Evolutionary conservation across 2,113 vertebrate genomes (phyloP).

Genomic region (Esox niger): DNA sequence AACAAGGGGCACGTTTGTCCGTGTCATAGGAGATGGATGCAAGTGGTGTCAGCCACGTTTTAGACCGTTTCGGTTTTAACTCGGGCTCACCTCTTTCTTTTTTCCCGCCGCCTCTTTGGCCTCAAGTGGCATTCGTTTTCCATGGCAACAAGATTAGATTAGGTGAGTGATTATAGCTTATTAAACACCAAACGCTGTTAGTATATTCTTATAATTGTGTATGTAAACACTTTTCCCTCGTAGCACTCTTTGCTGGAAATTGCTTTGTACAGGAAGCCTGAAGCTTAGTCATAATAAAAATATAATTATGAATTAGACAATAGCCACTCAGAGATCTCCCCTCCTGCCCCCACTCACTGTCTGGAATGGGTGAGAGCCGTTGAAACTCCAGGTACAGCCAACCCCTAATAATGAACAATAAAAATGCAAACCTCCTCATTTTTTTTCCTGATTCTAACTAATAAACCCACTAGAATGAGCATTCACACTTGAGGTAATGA

Average conservation of each 20-base stretch:
- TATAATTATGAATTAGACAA: slow-evolving; percentile 78
- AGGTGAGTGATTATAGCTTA: slow-evolving; percentile 78
- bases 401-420: slow-evolving; percentile 74
- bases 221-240: slow-evolving; percentile 79
- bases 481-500: slow-evolving; percentile 80
- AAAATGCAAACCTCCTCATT: slow-evolving; percentile 67
- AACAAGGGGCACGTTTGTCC: slow-evolving; percentile 73
- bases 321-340: slow-evolving; percentile 58
- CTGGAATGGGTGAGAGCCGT: slow-evolving; percentile 24
- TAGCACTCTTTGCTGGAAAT: slow-evolving; percentile 72
- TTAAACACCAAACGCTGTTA: slow-evolving; percentile 78
- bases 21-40: slow-evolving; percentile 74
- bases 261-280: slow-evolving; percentile 69
- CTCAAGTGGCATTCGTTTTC: slow-evolving; percentile 81
- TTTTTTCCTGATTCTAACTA: slow-evolving; percentile 76
- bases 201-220: slow-evolving; percentile 81
- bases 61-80: slow-evolving; percentile 45
- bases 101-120: slow-evolving; percentile 75
- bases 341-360: slow-evolving; percentile 9
- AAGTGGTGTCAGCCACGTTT: slow-evolving; percentile 55
- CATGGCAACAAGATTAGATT: slow-evolving; percentile 85
- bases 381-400: slow-evolving; percentile 67
- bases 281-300: slow-evolving; percentile 76
- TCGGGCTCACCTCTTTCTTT: slow-evolving; percentile 74
- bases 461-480: slow-evolving; percentile 82